Percentiles rank a stretch among this genome's conserved stretches.
Evolutionary conservation across 2,888 invertebrate species (phyloP).

Genomic region (Acanthacorydalis orientalis): DNA sequence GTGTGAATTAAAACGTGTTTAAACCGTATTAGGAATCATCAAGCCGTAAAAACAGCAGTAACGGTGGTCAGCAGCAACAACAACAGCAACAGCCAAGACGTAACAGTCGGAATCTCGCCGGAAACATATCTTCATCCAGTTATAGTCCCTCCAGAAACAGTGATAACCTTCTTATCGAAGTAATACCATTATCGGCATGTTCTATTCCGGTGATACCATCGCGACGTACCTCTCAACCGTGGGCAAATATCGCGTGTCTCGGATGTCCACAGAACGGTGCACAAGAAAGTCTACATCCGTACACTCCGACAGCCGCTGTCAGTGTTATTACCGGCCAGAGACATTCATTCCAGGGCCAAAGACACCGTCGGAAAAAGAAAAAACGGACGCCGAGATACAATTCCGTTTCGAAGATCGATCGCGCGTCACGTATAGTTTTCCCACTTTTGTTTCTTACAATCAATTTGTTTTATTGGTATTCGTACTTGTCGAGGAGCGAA

Average conservation of each 20-base stretch:
- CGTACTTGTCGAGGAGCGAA: slow-evolving; percentile 47
- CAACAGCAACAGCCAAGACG: slow-evolving; percentile 1
- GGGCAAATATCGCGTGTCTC: slow-evolving; percentile 22
- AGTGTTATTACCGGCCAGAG: slow-evolving; percentile 15
- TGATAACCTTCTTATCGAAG: slow-evolving; percentile 27
- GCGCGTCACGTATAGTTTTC: slow-evolving; percentile 56
- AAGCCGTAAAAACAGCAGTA: slow-evolving; percentile 7
- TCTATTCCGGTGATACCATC: slow-evolving; percentile 28
- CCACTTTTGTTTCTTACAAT: slow-evolving; percentile 58
- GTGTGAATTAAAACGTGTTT: neutral
- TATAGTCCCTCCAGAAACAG: neutral
- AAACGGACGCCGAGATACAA: slow-evolving; percentile 47
- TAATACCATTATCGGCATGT: slow-evolving; percentile 45
- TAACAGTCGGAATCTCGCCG: neutral
- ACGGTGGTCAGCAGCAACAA: neutral
- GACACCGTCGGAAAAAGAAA: slow-evolving; percentile 20
- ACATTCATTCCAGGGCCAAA: slow-evolving; percentile 14
- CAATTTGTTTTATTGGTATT: slow-evolving; percentile 66
- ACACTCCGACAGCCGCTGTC: slow-evolving; percentile 8
- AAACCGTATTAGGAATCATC: neutral
- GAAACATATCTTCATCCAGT: too few relatives aligned
- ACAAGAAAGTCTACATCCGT: slow-evolving; percentile 2
- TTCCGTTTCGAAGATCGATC: slow-evolving; percentile 67
- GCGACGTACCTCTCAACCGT: slow-evolving; percentile 24
- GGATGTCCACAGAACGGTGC: slow-evolving; percentile 11